phyloP scores from a whole-genome alignment of 2,797 vertebrate species.

The Acanthiza pusilla region DNA sequence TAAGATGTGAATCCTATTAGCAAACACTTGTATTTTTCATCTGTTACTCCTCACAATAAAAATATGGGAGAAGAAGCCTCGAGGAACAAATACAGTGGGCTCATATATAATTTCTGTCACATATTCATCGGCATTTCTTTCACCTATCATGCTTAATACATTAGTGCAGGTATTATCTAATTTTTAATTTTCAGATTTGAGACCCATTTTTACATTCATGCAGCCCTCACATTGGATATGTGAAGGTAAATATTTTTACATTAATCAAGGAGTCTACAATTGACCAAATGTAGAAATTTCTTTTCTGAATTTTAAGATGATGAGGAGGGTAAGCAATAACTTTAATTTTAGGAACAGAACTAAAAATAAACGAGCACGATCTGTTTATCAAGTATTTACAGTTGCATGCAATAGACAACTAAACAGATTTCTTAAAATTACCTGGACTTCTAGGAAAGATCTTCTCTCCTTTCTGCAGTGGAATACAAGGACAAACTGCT shows the following conservation, averaged over 20 bases:
- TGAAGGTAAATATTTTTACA: slow-evolving; percentile 52
- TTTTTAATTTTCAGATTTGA: slow-evolving; percentile 72
- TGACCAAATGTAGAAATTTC: slow-evolving; percentile 1
- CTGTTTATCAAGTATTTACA: background rate
- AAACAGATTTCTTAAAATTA: background rate
- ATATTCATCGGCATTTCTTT: slow-evolving; percentile 33
- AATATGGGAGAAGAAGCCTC: background rate
- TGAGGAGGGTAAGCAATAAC: background rate
- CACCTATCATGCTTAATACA: slow-evolving; percentile 19
- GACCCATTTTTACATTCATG: slow-evolving; percentile 22
- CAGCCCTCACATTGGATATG: background rate
- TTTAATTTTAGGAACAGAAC: background rate
- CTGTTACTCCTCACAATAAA: slow-evolving; percentile 70
- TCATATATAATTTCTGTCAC: slow-evolving; percentile 54
- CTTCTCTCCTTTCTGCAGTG: background rate
- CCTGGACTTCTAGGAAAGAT: background rate
- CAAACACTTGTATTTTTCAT: slow-evolving; percentile 83
- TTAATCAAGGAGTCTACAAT: background rate
- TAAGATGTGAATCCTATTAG: slow-evolving; percentile 94
- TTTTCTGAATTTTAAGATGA: slow-evolving; percentile 25
- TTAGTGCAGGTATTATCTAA: slow-evolving; percentile 31
- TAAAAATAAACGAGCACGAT: background rate
- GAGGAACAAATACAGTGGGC: background rate
- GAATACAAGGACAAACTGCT: background rate
- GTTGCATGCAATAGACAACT: background rate